Evolutionary conservation across 1,140 invertebrate genomes (phyloP).

Genomic region (Heliothis subflexa): DNA sequence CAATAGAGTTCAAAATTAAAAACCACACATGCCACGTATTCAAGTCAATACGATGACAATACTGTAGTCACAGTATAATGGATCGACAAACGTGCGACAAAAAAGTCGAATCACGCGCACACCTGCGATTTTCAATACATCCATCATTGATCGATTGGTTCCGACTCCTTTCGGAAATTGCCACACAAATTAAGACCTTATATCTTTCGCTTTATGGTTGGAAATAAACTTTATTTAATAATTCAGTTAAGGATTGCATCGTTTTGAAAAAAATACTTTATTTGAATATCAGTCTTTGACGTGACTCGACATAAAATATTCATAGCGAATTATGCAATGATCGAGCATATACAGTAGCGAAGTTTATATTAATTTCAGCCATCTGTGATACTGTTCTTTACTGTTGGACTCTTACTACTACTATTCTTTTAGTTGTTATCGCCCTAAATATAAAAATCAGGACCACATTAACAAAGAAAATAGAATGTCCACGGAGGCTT

Average conservation of each 20-base stretch:
- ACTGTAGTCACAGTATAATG: slow-evolving; percentile 60
- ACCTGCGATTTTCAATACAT: slow-evolving; percentile 80
- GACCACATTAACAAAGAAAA: too few species aligned
- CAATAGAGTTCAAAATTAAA: slow-evolving; percentile 16
- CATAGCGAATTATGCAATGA: background rate
- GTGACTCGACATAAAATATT: slow-evolving; percentile 11
- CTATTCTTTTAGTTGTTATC: too few species aligned
- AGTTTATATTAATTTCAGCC: too few species aligned
- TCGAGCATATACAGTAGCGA: too few species aligned
- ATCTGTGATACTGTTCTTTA: too few species aligned
- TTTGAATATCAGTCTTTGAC: slow-evolving; percentile 30
- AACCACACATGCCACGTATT: slow-evolving; percentile 14
- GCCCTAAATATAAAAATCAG: too few species aligned
- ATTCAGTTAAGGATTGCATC: slow-evolving; percentile 21
- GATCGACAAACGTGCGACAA: slow-evolving; percentile 57
- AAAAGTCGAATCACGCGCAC: slow-evolving; percentile 78
- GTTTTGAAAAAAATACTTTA: slow-evolving; percentile 9
- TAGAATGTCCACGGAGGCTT: too few species aligned
- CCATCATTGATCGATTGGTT: slow-evolving; percentile 75
- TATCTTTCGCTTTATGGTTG: background rate
- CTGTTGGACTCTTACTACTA: too few species aligned
- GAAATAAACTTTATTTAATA: background rate
- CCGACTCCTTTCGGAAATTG: slow-evolving; percentile 19
- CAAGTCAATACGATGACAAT: slow-evolving; percentile 63
- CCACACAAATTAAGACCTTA: background rate